A percentile compares a stretch with the other conserved stretches of the same genome.
Conservation (phyloP, 2,888 invertebrate genomes). For the Machimus rusticus region DNA sequence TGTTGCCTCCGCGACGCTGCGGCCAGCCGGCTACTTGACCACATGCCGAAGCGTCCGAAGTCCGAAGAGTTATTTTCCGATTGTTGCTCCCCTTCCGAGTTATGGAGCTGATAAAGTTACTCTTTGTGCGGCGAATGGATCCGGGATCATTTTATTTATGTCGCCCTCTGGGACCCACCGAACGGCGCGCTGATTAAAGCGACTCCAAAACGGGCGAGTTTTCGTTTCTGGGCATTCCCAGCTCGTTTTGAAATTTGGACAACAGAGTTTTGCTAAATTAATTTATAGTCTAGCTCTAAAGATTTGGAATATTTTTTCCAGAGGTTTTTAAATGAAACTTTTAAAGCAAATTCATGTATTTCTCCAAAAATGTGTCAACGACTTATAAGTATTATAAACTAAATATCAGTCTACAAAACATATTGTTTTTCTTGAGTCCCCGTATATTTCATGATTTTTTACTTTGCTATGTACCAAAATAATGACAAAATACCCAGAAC, state of each 20-base stretch:
- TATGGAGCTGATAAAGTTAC: constrained; percentile 3
- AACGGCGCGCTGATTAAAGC: background rate
- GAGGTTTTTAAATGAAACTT: no score
- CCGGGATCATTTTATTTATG: background rate
- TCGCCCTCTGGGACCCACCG: background rate
- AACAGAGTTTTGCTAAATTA: background rate
- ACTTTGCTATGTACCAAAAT: no score
- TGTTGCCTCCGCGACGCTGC: background rate
- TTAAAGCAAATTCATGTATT: no score
- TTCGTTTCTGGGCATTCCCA: background rate
- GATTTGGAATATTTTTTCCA: background rate
- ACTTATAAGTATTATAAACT: no score
- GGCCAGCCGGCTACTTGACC: background rate
- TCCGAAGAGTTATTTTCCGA: constrained; percentile 10
- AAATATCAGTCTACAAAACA: no score
- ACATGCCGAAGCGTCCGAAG: background rate
- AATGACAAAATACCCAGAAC: no score
- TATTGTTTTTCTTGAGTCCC: no score
- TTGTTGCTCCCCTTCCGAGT: constrained; percentile 11
- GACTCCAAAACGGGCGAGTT: background rate
- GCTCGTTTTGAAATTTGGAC: background rate
- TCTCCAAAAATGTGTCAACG: no score
- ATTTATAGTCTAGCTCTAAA: background rate
- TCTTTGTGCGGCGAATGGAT: background rate
- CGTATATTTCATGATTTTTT: no score